Percentiles rank a stretch among this genome's conserved stretches.
These are phyloP conservation scores for Cephus pygmeus DNA, from an alignment of 2,888 invertebrate genomes.

Conservation along the genomic window DNA sequence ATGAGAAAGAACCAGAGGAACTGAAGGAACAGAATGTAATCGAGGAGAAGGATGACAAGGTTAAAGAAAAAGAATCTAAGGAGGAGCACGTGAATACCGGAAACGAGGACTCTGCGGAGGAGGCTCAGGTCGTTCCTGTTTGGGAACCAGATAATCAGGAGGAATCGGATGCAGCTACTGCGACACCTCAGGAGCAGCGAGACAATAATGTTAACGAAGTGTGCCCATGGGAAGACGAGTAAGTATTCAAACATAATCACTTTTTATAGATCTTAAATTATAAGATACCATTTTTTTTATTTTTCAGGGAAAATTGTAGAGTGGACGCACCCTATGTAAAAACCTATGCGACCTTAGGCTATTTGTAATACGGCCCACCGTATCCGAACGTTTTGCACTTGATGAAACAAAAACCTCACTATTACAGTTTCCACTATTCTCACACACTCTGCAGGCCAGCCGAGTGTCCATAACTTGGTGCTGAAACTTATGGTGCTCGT, in stretches of 20 bases:
- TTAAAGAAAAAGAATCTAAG: constrained; percentile 17
- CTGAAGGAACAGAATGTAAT: constrained; percentile 73
- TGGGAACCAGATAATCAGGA: constrained; percentile 63
- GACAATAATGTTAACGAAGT: constrained; percentile 81
- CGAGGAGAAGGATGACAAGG: constrained; percentile 36
- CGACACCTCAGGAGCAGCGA: constrained; percentile 57
- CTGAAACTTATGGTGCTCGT: background rate
- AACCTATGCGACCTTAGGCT: constrained; percentile 93
- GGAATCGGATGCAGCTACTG: constrained; percentile 39
- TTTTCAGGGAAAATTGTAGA: constrained; percentile 85
- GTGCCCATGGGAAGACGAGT: constrained; percentile 97
- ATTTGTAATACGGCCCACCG: constrained; percentile 76
- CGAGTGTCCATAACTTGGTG: background rate
- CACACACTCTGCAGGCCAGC: background rate
- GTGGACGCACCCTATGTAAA: constrained; percentile 92
- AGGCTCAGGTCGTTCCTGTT: constrained; percentile 54
- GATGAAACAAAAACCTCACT: background rate
- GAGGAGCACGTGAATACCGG: constrained; percentile 21
- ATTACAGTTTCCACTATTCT: background rate
- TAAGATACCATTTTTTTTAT: constrained; percentile 54
- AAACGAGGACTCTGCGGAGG: constrained; percentile 50
- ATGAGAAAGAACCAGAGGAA: constrained; percentile 71
- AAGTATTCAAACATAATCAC: constrained; percentile 67
- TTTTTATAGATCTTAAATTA: constrained; percentile 15
- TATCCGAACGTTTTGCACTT: constrained; percentile 6